phyloP scores from a whole-genome alignment of 2,888 invertebrate species.

The Latrodectus elegans region DNA sequence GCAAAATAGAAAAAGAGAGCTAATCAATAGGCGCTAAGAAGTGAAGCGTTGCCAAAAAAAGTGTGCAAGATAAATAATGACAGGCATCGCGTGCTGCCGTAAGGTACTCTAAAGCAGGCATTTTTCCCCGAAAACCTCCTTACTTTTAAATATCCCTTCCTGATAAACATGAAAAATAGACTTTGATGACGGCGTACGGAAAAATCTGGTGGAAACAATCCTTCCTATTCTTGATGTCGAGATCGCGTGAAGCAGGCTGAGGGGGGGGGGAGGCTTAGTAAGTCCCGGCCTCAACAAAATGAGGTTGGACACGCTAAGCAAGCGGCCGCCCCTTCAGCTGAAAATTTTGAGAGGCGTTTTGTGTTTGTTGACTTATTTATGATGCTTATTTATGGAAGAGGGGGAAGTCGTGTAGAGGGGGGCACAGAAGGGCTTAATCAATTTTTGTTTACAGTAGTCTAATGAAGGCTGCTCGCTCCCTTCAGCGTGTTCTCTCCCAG shows the following conservation, averaged over 20 bases:
- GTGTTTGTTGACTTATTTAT: slow-evolving; percentile 57
- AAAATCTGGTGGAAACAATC: not conserved
- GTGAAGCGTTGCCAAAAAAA: not conserved
- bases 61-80: not conserved
- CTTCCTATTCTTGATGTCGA: slow-evolving; percentile 26
- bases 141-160: slow-evolving; percentile 48
- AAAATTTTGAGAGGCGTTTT: slow-evolving; percentile 32
- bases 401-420: not conserved
- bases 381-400: slow-evolving; percentile 31
- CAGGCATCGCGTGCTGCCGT: slow-evolving; percentile 30
- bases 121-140: not conserved
- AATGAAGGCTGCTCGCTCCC: slow-evolving; percentile 20
- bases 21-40: too few relatives aligned
- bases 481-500: not conserved
- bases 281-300: slow-evolving; percentile 36
- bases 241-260: slow-evolving; percentile 31
- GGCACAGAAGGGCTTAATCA: slow-evolving; percentile 34
- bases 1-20: too few relatives aligned
- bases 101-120: slow-evolving; percentile 3
- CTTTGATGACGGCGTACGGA: slow-evolving; percentile 20
- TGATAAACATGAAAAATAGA: slow-evolving; percentile 56
- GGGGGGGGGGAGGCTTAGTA: not conserved
- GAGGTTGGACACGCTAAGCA: slow-evolving; percentile 26
- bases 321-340: slow-evolving; percentile 7
- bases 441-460: slow-evolving; percentile 46